Percentiles rank a stretch among this genome's conserved stretches.
phyloP scores from a whole-genome alignment of 2,113 vertebrate genomes.

The Pachypanchax playfairii region DNA sequence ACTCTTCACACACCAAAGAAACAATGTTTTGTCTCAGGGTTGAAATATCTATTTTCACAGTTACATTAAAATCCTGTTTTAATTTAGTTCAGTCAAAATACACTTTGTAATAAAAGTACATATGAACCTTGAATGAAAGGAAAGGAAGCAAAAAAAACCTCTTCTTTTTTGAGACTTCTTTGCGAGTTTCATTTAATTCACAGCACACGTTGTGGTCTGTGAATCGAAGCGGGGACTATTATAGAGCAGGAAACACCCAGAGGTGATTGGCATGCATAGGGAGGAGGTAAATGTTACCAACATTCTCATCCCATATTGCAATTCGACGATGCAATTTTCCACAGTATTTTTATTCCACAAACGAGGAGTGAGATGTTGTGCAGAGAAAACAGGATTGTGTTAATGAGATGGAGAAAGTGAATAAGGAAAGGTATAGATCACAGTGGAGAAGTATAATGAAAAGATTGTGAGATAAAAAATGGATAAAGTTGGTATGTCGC shows the following conservation, averaged over 20 bases:
- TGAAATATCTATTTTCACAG: too few species aligned
- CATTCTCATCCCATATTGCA: slow-evolving; percentile 37
- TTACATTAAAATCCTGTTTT: too few species aligned
- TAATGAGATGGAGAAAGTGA: slow-evolving; percentile 40
- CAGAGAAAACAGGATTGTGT: slow-evolving; percentile 29
- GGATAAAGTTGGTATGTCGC: slow-evolving; percentile 26
- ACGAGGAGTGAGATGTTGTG: slow-evolving; percentile 1
- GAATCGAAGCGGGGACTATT: slow-evolving; percentile 48
- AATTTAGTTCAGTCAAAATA: too few species aligned
- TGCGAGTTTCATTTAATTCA: slow-evolving; percentile 33
- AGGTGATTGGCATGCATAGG: slow-evolving; percentile 33
- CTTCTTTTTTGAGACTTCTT: slow-evolving; percentile 23
- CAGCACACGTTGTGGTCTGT: slow-evolving; percentile 15
- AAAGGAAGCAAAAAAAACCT: neutral
- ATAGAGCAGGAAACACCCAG: slow-evolving; percentile 34
- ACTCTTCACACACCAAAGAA: too few species aligned
- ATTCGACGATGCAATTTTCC: slow-evolving; percentile 23
- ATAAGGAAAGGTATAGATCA: slow-evolving; percentile 17
- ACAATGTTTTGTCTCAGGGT: too few species aligned
- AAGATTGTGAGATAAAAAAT: slow-evolving; percentile 35
- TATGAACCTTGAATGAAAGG: neutral
- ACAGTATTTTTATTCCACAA: slow-evolving; percentile 42
- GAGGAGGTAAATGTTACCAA: slow-evolving; percentile 40
- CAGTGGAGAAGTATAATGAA: slow-evolving; percentile 26
- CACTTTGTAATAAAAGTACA: neutral